phyloP scores from a whole-genome alignment of 2,888 invertebrate genomes.

The Autographa pulchrina region DNA sequence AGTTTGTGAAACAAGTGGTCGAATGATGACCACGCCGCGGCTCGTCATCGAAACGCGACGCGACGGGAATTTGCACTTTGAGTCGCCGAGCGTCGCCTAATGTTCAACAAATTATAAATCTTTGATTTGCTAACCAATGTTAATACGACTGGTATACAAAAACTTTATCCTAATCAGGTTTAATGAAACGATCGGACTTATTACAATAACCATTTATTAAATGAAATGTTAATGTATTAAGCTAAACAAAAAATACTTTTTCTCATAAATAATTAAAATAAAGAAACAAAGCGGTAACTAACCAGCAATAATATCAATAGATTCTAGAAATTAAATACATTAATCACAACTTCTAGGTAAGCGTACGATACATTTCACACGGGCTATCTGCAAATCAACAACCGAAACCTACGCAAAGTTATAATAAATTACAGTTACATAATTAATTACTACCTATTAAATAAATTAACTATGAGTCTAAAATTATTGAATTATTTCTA shows the following conservation, averaged over 20 bases:
- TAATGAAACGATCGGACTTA: background rate
- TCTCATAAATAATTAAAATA: background rate
- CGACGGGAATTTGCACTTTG: slow-evolving; percentile 55
- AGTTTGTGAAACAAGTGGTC: slow-evolving; percentile 76
- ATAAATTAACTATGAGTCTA: background rate
- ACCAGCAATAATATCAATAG: slow-evolving; percentile 34
- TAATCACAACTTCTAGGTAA: slow-evolving; percentile 68
- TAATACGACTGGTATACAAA: background rate
- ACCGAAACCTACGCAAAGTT: slow-evolving; percentile 48
- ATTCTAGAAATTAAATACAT: slow-evolving; percentile 61
- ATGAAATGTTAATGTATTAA: background rate
- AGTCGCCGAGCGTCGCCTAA: slow-evolving; percentile 39
- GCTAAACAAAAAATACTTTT: background rate
- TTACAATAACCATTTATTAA: background rate
- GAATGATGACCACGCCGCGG: slow-evolving; percentile 65
- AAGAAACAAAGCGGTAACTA: slow-evolving; percentile 41
- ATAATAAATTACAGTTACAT: slow-evolving; percentile 31
- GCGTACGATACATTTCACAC: slow-evolving; percentile 55
- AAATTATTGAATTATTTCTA: background rate
- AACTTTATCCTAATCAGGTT: background rate
- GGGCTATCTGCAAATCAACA: slow-evolving; percentile 55
- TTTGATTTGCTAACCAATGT: background rate
- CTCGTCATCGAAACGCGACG: slow-evolving; percentile 62
- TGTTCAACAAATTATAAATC: slow-evolving; percentile 21
- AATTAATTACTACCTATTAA: background rate